These are phyloP conservation scores for Sycophila sp. DNA, from an alignment of 1,140 invertebrate species.

Conservation along the genomic window DNA sequence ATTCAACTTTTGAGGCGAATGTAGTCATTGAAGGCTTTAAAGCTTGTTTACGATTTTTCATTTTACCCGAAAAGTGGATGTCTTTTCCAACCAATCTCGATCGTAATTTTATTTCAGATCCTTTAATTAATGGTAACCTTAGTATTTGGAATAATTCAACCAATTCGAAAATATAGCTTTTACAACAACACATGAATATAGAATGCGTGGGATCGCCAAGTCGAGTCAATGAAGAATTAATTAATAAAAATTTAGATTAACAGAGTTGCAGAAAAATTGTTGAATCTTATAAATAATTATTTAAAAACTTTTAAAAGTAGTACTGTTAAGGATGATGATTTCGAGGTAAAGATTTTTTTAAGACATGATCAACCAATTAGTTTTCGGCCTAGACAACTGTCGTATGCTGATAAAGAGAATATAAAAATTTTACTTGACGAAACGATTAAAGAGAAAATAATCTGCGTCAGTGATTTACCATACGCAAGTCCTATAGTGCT, in stretches of 20 bases:
- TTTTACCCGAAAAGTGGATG: no score
- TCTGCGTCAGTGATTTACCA: no score
- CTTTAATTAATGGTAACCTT: background rate
- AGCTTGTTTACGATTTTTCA: background rate
- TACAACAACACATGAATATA: no score
- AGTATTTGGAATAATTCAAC: background rate
- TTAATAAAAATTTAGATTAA: no score
- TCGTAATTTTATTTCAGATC: background rate
- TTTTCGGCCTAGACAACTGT: background rate
- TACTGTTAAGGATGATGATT: background rate
- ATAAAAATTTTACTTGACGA: background rate
- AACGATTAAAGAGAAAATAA: background rate
- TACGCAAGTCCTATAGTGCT: no score
- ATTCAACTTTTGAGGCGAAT: background rate
- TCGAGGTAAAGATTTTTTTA: background rate
- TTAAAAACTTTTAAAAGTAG: background rate
- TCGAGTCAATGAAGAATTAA: no score
- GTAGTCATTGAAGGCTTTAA: background rate
- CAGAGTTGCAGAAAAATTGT: no score
- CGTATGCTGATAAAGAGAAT: conserved; percentile 3
- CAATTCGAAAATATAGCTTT: no score
- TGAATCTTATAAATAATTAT: background rate
- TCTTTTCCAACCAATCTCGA: background rate
- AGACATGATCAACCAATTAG: background rate
- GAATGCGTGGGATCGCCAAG: no score